Percentiles rank a stretch among this genome's conserved stretches.
Evolutionary conservation across 2,888 invertebrate genomes (phyloP).

Genomic region (Gari tellinella): DNA sequence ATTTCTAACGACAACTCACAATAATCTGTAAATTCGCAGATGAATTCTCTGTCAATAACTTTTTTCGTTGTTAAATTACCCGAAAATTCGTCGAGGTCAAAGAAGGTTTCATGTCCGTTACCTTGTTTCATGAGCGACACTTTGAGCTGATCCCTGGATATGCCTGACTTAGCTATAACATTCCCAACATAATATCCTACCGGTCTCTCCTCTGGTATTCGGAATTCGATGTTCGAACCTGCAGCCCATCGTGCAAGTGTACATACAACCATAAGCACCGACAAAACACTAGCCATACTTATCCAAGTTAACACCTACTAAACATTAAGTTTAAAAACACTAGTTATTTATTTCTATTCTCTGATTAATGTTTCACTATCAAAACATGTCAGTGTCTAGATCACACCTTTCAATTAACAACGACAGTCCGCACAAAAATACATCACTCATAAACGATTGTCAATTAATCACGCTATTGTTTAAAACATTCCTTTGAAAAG

Average conservation of each 20-base stretch:
- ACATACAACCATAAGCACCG: no score
- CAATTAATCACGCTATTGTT: no score
- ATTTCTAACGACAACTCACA: constrained; percentile 59
- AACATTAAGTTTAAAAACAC: no score
- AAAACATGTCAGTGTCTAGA: no score
- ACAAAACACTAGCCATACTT: no score
- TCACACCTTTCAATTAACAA: no score
- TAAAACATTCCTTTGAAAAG: no score
- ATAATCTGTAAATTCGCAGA: constrained; percentile 58
- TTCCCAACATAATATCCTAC: constrained; percentile 65
- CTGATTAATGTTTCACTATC: no score
- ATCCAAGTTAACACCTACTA: no score
- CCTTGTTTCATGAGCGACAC: constrained; percentile 43
- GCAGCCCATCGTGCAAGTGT: not conserved
- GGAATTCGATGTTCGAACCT: constrained; percentile 42
- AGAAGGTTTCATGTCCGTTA: constrained; percentile 43
- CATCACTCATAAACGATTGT: no score
- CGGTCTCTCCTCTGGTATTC: constrained; percentile 62
- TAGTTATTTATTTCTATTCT: no score
- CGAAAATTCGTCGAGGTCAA: constrained; percentile 52
- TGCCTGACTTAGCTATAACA: constrained; percentile 55
- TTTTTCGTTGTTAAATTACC: constrained; percentile 57
- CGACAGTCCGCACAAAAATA: no score
- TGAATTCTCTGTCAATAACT: constrained; percentile 60
- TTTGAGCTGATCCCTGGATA: constrained; percentile 46